A percentile compares a stretch with the other conserved stretches of the same genome.
Conservation (phyloP, 2,888 invertebrate genomes). For the Nematopogon swammerdamellus region DNA sequence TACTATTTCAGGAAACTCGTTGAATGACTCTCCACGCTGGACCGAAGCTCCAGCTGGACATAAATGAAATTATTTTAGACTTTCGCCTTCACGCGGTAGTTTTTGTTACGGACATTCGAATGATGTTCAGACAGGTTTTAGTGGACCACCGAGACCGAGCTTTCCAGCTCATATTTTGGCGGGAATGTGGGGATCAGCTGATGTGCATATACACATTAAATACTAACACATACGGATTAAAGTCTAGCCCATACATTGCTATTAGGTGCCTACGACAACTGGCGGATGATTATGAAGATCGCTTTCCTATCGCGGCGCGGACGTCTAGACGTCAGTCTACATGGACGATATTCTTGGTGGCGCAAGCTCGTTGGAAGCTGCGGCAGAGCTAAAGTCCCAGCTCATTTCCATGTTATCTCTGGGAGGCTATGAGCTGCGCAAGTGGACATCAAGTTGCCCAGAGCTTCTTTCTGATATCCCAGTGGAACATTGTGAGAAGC, state of each 20-base stretch:
- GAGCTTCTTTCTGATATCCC: neutral
- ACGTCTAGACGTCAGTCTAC: neutral
- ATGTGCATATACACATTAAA: neutral
- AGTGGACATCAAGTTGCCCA: neutral
- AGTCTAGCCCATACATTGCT: constrained; percentile 1
- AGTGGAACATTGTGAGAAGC: neutral
- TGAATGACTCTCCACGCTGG: constrained; percentile 1
- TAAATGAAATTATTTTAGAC: neutral
- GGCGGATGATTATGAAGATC: neutral
- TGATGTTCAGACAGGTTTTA: constrained; percentile 6
- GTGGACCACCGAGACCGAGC: constrained; percentile 1
- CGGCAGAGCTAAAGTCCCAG: neutral
- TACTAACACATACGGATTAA: constrained; percentile 2
- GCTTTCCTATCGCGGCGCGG: neutral
- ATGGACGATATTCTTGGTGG: constrained; percentile 1
- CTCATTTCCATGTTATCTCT: neutral
- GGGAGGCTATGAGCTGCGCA: constrained; percentile 1
- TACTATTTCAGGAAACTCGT: neutral
- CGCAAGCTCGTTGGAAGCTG: neutral
- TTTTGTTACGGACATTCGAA: constrained; percentile 4
- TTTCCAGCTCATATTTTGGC: constrained; percentile 5
- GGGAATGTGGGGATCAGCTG: neutral
- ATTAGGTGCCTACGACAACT: neutral
- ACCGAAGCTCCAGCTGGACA: neutral
- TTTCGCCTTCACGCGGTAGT: constrained; percentile 2